Evolutionary conservation across 2,113 vertebrate species (phyloP).

Genomic region (Triplophysa tibetana): DNA sequence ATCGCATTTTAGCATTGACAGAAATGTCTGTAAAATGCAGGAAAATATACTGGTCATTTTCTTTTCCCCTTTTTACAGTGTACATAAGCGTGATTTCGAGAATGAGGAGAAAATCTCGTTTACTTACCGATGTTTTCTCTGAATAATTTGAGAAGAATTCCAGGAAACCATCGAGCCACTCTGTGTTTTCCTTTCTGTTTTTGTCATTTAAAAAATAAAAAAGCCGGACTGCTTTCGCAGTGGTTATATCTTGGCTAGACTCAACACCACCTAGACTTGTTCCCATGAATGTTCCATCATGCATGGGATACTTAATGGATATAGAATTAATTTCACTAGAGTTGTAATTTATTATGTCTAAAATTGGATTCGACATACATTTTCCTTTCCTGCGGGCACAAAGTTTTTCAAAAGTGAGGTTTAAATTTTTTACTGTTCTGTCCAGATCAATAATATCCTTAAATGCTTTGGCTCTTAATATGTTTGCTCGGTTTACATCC

Average conservation of each 20-base stretch:
- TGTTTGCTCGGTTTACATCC: neutral
- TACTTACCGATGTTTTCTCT: neutral
- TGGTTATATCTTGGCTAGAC: neutral
- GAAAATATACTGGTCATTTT: too few species aligned
- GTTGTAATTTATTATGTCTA: slow-evolving; percentile 42
- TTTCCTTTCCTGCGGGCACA: slow-evolving; percentile 31
- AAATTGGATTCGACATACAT: slow-evolving; percentile 43
- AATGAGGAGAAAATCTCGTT: too few species aligned
- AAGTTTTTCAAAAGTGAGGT: slow-evolving; percentile 23
- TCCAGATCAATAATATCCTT: slow-evolving; percentile 58
- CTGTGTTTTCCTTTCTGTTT: neutral
- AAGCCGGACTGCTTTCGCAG: slow-evolving; percentile 21
- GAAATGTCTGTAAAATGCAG: too few species aligned
- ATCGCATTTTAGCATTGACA: too few species aligned
- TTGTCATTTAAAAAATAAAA: slow-evolving; percentile 29
- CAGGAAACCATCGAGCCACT: slow-evolving; percentile 22
- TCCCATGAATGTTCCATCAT: neutral
- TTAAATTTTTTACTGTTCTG: slow-evolving; percentile 5
- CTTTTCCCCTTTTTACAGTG: too few species aligned
- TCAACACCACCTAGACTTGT: slow-evolving; percentile 30
- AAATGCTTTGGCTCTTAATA: slow-evolving; percentile 54
- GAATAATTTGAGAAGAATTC: neutral
- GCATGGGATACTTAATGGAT: slow-evolving; percentile 47
- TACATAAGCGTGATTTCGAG: too few species aligned
- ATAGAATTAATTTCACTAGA: neutral